Evolutionary conservation across 2,113 vertebrate genomes (phyloP).

Genomic region (Aplodontia rufa): DNA sequence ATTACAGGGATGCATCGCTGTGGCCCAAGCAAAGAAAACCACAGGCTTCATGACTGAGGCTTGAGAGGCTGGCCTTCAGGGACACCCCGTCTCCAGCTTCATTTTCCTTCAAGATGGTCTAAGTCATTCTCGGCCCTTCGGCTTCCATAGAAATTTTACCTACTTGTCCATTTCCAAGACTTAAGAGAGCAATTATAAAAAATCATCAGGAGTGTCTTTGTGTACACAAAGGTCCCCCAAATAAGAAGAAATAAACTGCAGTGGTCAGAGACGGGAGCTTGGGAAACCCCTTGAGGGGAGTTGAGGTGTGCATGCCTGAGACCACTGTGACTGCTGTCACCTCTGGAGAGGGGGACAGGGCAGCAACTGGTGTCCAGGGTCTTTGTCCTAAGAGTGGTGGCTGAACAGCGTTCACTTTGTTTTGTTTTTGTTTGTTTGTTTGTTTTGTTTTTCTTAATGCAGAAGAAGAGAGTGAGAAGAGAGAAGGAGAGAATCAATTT

Average conservation of each 20-base stretch:
- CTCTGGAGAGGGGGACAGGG: background rate
- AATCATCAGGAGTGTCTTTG: no score
- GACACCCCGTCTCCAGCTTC: accelerated
- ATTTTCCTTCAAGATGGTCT: background rate
- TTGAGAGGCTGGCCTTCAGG: accelerated
- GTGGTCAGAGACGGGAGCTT: background rate
- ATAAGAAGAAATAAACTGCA: background rate
- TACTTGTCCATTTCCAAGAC: background rate
- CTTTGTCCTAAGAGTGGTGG: background rate
- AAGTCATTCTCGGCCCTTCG: background rate
- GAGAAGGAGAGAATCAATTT: no score
- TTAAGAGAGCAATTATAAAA: background rate
- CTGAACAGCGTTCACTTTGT: background rate
- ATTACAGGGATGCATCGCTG: accelerated
- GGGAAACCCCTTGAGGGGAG: background rate
- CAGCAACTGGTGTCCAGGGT: accelerated
- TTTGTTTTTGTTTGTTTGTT: no score
- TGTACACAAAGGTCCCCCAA: accelerated
- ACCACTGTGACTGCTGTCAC: background rate
- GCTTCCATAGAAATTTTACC: background rate
- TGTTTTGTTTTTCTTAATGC: no score
- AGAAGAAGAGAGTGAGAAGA: no score
- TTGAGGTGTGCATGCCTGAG: no score
- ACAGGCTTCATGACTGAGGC: accelerated
- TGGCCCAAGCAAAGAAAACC: no score